These are phyloP conservation scores for Drosophila rubida DNA, from an alignment of 2,888 invertebrate species.

Conservation along the genomic window DNA sequence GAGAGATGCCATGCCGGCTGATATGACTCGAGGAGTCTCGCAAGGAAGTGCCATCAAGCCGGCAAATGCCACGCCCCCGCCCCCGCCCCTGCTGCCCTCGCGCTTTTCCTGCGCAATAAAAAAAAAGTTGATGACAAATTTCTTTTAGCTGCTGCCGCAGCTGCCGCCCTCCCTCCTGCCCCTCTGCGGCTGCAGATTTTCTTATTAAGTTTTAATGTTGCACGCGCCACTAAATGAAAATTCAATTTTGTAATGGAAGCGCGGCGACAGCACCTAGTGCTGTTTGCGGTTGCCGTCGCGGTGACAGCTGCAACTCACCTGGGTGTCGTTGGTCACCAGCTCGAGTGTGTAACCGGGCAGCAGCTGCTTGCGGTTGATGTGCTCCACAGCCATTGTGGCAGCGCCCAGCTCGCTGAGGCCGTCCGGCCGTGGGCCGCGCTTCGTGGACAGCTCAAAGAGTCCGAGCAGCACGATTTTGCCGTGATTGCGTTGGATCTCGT, in stretches of 20 bases:
- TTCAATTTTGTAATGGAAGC: slow-evolving; percentile 76
- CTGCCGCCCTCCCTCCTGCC: not conserved
- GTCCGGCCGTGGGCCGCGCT: slow-evolving; percentile 88
- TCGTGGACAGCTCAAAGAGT: slow-evolving; percentile 91
- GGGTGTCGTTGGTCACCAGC: slow-evolving; percentile 93
- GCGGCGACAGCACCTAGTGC: slow-evolving; percentile 1
- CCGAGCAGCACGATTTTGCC: slow-evolving; percentile 90
- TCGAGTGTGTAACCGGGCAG: slow-evolving; percentile 91
- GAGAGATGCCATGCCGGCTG: slow-evolving; percentile 51
- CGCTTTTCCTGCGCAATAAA: slow-evolving; percentile 58
- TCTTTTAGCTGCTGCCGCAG: slow-evolving; percentile 23
- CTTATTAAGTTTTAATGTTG: slow-evolving; percentile 78
- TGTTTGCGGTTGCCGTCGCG: not conserved
- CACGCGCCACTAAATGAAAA: slow-evolving; percentile 74
- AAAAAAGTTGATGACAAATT: slow-evolving; percentile 59
- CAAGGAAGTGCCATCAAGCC: slow-evolving; percentile 54
- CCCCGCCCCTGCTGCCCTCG: not conserved
- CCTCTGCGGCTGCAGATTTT: slow-evolving; percentile 67
- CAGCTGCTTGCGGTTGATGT: slow-evolving; percentile 89
- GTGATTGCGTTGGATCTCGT: slow-evolving; percentile 76
- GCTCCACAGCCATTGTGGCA: slow-evolving; percentile 91
- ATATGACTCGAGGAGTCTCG: not conserved
- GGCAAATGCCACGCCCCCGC: slow-evolving; percentile 7
- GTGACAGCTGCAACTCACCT: slow-evolving; percentile 87
- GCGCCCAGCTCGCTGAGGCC: slow-evolving; percentile 91